Evolutionary conservation across 2,888 invertebrate genomes (phyloP).

Genomic region (Gortyna flavago): DNA sequence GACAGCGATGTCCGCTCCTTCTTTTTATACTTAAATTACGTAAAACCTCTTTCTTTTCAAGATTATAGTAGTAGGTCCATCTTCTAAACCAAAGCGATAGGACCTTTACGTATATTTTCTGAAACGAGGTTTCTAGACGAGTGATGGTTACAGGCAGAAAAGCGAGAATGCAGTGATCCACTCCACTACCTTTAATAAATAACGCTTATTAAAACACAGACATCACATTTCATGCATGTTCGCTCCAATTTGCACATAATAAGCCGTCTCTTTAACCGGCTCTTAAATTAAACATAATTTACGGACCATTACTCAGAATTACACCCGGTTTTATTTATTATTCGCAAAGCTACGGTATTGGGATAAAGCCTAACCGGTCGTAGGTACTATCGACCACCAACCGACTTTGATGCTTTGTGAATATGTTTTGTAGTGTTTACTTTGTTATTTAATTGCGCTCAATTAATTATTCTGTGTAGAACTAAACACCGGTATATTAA

Average conservation of each 20-base stretch:
- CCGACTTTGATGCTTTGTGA: constrained; percentile 35
- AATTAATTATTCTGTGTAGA: not conserved
- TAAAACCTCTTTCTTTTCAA: not conserved
- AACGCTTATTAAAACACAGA: not conserved
- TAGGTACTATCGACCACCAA: constrained; percentile 22
- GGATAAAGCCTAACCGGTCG: constrained; percentile 34
- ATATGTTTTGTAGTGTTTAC: constrained; percentile 37
- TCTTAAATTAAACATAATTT: constrained; percentile 62
- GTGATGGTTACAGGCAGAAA: not conserved
- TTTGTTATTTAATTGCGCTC: not conserved
- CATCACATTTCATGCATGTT: constrained; percentile 20
- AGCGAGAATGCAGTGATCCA: not conserved
- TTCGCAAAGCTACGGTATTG: constrained; percentile 45
- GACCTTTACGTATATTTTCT: not conserved
- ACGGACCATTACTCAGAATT: constrained; percentile 55
- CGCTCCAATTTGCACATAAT: constrained; percentile 35
- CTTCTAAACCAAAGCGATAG: not conserved
- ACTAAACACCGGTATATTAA: not conserved
- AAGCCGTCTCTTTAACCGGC: constrained; percentile 21
- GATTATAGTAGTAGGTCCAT: not conserved
- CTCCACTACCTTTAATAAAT: not conserved
- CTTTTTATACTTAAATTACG: not conserved
- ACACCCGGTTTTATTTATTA: constrained; percentile 54
- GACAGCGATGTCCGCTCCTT: no score
- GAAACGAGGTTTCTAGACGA: not conserved